Percentiles rank a stretch among this genome's conserved stretches.
Evolutionary conservation across 2,888 invertebrate genomes (phyloP).

Genomic region (Clepsis dumicolana): DNA sequence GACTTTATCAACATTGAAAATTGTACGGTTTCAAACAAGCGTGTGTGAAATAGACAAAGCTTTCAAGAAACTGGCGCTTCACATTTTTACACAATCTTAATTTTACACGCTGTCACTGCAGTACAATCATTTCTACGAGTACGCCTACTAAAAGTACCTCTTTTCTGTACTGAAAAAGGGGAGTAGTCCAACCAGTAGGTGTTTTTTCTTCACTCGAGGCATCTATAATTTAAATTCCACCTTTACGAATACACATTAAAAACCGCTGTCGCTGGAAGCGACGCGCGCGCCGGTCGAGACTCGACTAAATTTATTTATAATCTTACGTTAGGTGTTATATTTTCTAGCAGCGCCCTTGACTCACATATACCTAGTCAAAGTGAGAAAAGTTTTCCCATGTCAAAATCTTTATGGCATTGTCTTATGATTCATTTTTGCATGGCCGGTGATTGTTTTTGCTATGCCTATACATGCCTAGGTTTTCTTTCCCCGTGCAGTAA

Average conservation of each 20-base stretch:
- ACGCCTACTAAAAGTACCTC: background rate
- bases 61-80: background rate
- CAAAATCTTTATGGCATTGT: too few relatives aligned
- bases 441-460: too few relatives aligned
- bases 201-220: background rate
- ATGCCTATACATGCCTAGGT: slow-evolving; percentile 46
- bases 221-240: slow-evolving; percentile 7
- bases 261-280: slow-evolving; percentile 31
- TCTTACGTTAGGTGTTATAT: slow-evolving; percentile 75
- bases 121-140: background rate
- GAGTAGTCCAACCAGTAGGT: background rate
- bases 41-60: background rate
- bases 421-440: too few relatives aligned
- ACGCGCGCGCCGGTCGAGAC: slow-evolving; percentile 57
- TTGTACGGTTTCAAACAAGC: background rate
- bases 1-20: slow-evolving; percentile 15
- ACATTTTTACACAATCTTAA: slow-evolving; percentile 11
- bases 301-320: slow-evolving; percentile 82
- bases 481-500: slow-evolving; percentile 40
- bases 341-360: slow-evolving; percentile 81
- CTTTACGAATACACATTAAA: slow-evolving; percentile 27
- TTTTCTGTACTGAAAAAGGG: background rate
- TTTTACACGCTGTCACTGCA: background rate
- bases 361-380: too few relatives aligned
- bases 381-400: too few relatives aligned